phyloP scores from a whole-genome alignment of 2,797 vertebrate species.

The Eospalax fontanierii region DNA sequence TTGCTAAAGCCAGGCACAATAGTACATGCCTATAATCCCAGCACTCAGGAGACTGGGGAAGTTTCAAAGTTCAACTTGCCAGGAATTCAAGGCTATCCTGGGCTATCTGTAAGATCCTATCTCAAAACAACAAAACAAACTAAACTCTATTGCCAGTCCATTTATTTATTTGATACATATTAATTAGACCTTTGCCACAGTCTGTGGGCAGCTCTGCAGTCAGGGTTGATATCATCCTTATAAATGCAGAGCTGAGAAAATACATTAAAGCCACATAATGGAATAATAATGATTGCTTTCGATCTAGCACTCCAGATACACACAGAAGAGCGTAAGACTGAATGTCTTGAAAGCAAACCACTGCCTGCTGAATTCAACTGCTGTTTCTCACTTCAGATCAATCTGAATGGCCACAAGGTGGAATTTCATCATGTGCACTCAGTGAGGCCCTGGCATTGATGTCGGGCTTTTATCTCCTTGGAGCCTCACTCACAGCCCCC shows the following conservation, averaged over 20 bases:
- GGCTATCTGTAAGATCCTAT: background rate
- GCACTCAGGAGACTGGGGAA: background rate
- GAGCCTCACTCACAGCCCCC: background rate
- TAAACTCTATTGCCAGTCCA: background rate
- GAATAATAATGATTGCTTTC: background rate
- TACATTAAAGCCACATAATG: background rate
- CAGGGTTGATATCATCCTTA: slow-evolving; percentile 5
- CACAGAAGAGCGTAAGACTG: background rate
- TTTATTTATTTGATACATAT: slow-evolving; percentile 42
- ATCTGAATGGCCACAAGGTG: background rate
- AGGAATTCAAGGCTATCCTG: background rate
- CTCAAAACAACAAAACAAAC: background rate
- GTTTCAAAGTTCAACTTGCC: too few relatives aligned
- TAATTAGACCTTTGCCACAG: background rate
- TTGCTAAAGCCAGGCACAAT: background rate
- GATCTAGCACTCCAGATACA: background rate
- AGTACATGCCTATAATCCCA: background rate
- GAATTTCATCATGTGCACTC: background rate
- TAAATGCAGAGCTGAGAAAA: slow-evolving; percentile 6
- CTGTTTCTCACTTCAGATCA: background rate
- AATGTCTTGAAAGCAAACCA: background rate
- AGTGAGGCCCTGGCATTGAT: background rate
- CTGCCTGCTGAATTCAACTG: background rate
- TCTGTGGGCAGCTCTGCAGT: background rate
- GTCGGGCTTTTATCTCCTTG: background rate